Percentiles rank a stretch among this genome's conserved stretches.
These are phyloP conservation scores for Actinopyga echinites DNA, from an alignment of 53 echinoderm and acorn worm species.

Conservation along the genomic window DNA sequence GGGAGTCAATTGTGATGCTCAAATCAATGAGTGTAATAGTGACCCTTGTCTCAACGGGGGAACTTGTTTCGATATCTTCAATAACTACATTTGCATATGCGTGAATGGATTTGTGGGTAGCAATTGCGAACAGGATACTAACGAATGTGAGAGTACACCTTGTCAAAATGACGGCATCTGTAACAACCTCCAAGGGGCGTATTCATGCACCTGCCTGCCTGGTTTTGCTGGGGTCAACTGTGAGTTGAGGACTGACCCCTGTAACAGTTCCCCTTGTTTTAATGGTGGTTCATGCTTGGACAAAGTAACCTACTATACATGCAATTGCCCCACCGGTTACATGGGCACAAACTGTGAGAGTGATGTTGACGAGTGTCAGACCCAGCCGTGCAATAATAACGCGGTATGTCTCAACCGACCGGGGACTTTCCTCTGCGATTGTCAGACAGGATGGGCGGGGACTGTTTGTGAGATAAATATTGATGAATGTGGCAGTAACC, in stretches of 20 bases:
- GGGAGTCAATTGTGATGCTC: conserved; percentile 31
- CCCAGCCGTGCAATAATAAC: conserved; percentile 59
- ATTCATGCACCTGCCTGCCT: conserved; percentile 54
- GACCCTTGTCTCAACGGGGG: conserved; percentile 64
- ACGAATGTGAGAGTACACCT: conserved; percentile 74
- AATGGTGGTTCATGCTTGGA: conserved; percentile 52
- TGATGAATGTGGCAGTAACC: conserved; percentile 56
- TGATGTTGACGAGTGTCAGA: conserved; percentile 51
- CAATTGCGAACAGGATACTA: conserved; percentile 43
- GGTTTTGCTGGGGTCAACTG: conserved; percentile 44
- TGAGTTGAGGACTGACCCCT: conserved; percentile 21
- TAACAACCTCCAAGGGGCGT: conserved; percentile 49
- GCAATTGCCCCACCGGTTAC: conserved; percentile 57
- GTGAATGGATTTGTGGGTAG: not conserved
- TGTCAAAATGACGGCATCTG: conserved; percentile 66
- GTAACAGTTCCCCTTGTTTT: conserved; percentile 45
- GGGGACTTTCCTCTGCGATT: conserved; percentile 45
- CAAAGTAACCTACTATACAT: conserved; percentile 44
- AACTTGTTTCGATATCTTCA: conserved; percentile 21
- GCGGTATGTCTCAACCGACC: conserved; percentile 30
- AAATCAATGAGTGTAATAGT: conserved; percentile 36
- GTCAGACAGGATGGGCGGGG: conserved; percentile 50
- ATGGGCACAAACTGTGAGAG: conserved; percentile 47
- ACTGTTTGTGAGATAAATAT: conserved; percentile 42
- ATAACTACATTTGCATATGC: conserved; percentile 51